Conservation (phyloP, 2,888 invertebrate genomes). For the Cheilosia urbana region DNA sequence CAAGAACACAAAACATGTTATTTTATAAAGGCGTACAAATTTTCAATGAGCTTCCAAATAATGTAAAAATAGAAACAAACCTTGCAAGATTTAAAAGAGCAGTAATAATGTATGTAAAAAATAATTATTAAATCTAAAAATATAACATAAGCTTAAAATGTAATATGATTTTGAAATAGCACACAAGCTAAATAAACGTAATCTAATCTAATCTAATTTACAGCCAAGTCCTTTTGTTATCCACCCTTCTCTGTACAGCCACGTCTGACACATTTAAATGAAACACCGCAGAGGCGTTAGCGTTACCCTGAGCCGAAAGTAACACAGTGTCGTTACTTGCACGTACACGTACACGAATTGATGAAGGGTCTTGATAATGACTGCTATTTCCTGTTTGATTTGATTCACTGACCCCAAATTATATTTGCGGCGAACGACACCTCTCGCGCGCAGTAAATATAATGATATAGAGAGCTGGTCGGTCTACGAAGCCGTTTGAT, state of each 20-base stretch:
- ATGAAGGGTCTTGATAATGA: constrained; percentile 19
- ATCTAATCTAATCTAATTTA: no score
- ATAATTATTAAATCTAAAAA: no score
- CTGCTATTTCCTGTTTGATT: constrained; percentile 10
- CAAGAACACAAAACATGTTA: no score
- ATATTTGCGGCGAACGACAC: constrained; percentile 31
- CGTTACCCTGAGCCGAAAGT: constrained; percentile 40
- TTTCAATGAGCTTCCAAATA: no score
- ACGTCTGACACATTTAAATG: constrained; percentile 55
- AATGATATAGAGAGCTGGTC: not conserved
- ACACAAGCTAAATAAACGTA: no score
- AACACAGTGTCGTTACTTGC: constrained; percentile 32
- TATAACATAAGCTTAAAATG: no score
- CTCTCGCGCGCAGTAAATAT: not conserved
- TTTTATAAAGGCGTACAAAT: no score
- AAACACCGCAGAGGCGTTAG: constrained; percentile 62
- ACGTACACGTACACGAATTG: constrained; percentile 1
- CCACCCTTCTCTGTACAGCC: constrained; percentile 9
- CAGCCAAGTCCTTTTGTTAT: not conserved
- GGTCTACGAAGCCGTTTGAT: not conserved
- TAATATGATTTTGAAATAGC: no score
- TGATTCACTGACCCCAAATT: constrained; percentile 18
- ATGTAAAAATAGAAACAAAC: no score
- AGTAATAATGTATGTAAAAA: no score
- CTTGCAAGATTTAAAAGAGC: no score